Conservation (phyloP, 2,888 invertebrate genomes). For the Polydesmus complanatus region DNA sequence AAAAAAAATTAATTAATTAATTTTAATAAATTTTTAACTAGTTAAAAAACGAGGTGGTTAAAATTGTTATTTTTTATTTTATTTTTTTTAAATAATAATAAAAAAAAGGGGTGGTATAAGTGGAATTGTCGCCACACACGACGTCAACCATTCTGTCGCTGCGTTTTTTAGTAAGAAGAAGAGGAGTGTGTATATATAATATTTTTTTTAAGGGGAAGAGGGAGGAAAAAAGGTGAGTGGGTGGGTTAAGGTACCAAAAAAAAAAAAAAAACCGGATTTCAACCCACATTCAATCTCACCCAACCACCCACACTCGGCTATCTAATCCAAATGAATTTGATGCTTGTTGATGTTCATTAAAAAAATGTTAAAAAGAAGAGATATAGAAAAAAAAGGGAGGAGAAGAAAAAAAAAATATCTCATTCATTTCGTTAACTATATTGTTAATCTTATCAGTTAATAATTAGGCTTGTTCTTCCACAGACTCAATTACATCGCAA, state of each 20-base stretch:
- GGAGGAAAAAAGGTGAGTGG: background rate
- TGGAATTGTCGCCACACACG: background rate
- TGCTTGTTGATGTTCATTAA: background rate
- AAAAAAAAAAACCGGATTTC: background rate
- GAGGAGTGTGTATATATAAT: background rate
- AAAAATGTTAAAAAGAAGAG: too few relatives aligned
- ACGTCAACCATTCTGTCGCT: background rate
- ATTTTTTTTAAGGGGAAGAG: background rate
- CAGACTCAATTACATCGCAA: background rate
- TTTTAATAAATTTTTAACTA: too few relatives aligned
- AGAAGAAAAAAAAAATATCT: background rate
- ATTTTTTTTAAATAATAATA: too few relatives aligned
- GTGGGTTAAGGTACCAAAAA: background rate
- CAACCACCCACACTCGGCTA: background rate
- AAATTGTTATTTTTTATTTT: too few relatives aligned
- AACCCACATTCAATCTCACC: background rate
- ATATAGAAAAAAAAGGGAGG: too few relatives aligned
- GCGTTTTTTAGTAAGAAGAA: background rate
- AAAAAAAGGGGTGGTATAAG: too few relatives aligned
- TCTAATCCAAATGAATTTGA: background rate
- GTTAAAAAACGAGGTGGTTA: too few relatives aligned
- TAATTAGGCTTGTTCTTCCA: background rate
- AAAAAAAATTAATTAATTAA: too few relatives aligned
- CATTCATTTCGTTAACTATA: background rate
- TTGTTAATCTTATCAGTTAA: background rate